A percentile compares a stretch with the other conserved stretches of the same genome.
These are phyloP conservation scores for Mormyrus iriodes DNA, from an alignment of 2,113 vertebrate species.

Conservation along the genomic window DNA sequence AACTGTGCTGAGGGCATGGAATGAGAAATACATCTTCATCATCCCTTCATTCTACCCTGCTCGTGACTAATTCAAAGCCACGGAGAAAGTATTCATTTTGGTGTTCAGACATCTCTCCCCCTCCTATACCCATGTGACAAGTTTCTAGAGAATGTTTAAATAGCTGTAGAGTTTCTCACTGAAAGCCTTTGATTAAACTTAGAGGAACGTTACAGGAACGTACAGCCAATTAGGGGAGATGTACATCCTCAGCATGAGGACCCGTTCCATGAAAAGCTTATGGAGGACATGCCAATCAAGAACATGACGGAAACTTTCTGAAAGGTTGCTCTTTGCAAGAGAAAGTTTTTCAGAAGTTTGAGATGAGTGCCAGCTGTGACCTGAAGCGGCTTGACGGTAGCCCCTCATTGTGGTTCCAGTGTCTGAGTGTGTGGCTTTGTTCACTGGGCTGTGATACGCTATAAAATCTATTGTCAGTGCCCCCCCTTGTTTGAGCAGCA, in stretches of 20 bases:
- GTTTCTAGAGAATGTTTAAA: not conserved
- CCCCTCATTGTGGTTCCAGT: not conserved
- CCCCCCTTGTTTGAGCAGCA: not conserved
- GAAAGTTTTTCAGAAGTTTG: not conserved
- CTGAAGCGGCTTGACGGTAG: not conserved
- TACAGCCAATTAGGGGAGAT: not conserved
- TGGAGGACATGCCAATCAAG: not conserved
- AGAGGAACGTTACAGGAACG: not conserved
- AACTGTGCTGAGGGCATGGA: not conserved
- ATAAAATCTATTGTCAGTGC: conserved; percentile 12
- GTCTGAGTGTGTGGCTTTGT: not conserved
- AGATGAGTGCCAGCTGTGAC: not conserved
- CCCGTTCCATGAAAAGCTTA: not conserved
- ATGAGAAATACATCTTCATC: not conserved
- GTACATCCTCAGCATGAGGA: not conserved
- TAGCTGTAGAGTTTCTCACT: not conserved
- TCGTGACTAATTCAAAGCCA: not conserved
- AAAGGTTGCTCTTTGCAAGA: not conserved
- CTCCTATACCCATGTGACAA: not conserved
- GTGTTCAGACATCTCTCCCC: not conserved
- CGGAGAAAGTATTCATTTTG: not conserved
- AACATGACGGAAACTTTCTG: not conserved
- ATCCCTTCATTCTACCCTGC: not conserved
- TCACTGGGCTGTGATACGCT: not conserved
- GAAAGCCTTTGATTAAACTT: conserved; percentile 1